These are phyloP conservation scores for Montipora capitata DNA, from an alignment of 92 coral and sea anemone genomes.

Conservation along the genomic window DNA sequence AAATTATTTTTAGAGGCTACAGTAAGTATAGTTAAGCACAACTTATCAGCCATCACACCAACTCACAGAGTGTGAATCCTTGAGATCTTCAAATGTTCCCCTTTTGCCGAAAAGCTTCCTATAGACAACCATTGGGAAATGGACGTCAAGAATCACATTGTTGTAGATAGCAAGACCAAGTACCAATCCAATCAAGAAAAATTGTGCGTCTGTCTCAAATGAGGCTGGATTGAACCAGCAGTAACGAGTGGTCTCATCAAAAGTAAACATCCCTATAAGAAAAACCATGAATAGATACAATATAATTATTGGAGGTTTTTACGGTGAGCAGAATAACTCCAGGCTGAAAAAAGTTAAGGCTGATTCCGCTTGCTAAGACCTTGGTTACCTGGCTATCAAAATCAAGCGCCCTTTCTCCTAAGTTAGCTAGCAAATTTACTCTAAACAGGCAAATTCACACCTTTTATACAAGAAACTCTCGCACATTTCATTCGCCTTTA, in stretches of 20 bases:
- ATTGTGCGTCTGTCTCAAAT: slow-evolving; percentile 97
- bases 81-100: slow-evolving; percentile 95
- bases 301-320: no score
- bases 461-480: no score
- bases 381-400: no score
- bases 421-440: no score
- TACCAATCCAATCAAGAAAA: slow-evolving; percentile 93
- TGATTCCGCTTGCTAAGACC: no score
- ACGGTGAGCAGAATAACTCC: no score
- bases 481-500: no score
- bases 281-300: neutral
- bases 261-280: slow-evolving; percentile 92
- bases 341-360: no score
- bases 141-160: slow-evolving; percentile 95
- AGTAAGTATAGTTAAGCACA: neutral
- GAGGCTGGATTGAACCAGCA: slow-evolving; percentile 98
- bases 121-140: slow-evolving; percentile 99
- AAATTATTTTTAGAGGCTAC: no score
- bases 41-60: neutral
- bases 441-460: no score
- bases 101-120: slow-evolving; percentile 91
- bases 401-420: no score
- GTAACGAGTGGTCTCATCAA: slow-evolving; percentile 78
- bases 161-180: slow-evolving; percentile 98
- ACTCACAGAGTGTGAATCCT: slow-evolving; percentile 95